Base-by-base conservation (phyloP, 2,888 invertebrate genomes). In the Papilio protenor region DNA sequence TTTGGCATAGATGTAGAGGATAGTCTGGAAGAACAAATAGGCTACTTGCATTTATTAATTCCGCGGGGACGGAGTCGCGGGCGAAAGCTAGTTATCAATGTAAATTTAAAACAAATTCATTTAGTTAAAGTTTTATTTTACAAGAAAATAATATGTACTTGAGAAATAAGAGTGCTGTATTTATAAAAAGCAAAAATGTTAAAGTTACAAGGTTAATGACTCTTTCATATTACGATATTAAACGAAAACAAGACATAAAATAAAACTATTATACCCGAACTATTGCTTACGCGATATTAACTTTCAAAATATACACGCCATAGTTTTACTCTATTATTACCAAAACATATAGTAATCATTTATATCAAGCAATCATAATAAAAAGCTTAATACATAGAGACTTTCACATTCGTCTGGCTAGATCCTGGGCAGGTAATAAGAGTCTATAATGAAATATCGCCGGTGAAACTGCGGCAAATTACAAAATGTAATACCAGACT, bases 391-490 rank as follows among this genome's bases (percentile, higher is more conserved):
- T 52, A 18, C 16, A 2, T 52, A 52, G 52, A 14, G 18, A 52
- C 52, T 52, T 52, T 52, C 52, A 52, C 52, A 52, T 52, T 52
- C 52, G n/a, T 52, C 52, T 52, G 52, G 18, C 18, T 52, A 52
- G 52, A 52, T 52, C n/a, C 52, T 52, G 52, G 52, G 18, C 16
- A 40, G 1, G 40, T 52, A 16, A 18, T 52, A 18, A 52, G 14
- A 52, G 52, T 52, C 52, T 6, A 52, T 52, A 52, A 52, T 52
- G 52, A 52, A 52, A 52, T 6, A 52, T 52, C 18, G 52, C 18
- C 52, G 52, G 52, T 52, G 52, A 52, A 52, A 52, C 52, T 52
- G 52, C 52, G n/a, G 52, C 52, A 52, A 52, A 52, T 52, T 52
- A 52, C 16, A 52, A 52, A 52, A 18, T 40, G 18, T 52, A 52